A percentile compares a stretch with the other conserved stretches of the same genome.
Evolutionary conservation across 64 coral and sea anemone genomes (phyloP).

Genomic region (Actinia equina): DNA sequence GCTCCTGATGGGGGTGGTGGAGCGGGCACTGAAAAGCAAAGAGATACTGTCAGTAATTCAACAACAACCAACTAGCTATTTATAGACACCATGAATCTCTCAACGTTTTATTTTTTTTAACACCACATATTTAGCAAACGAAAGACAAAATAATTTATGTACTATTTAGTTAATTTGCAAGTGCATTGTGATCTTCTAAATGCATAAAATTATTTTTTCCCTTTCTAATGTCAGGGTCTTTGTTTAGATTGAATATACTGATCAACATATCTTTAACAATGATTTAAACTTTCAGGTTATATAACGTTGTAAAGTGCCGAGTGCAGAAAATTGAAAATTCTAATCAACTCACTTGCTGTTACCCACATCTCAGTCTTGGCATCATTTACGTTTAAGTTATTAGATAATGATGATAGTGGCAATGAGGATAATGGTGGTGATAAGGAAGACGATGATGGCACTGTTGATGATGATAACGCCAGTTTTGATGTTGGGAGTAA

Average conservation of each 20-base stretch:
- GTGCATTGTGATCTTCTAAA: no score
- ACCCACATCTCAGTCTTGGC: not conserved
- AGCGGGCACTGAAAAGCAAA: not conserved
- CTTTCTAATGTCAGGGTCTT: no score
- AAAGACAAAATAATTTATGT: no score
- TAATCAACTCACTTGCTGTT: conserved; percentile 12
- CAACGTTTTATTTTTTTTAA: no score
- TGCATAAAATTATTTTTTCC: no score
- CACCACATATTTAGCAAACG: no score
- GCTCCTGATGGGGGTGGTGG: conserved; percentile 32
- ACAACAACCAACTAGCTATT: no score
- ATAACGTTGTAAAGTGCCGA: not conserved
- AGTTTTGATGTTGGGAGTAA: not conserved
- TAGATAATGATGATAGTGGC: not conserved
- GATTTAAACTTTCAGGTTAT: not conserved
- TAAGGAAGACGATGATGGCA: not conserved
- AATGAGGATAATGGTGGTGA: not conserved
- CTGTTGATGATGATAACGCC: not conserved
- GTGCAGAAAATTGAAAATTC: conserved; percentile 2
- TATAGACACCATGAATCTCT: no score
- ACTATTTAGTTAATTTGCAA: no score
- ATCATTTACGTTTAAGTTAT: not conserved
- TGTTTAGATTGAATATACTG: no score
- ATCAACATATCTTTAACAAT: not conserved
- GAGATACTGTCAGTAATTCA: not conserved